Evolutionary conservation across 1,140 invertebrate genomes (phyloP).

Genomic region (Rhizoglyphus robini): DNA sequence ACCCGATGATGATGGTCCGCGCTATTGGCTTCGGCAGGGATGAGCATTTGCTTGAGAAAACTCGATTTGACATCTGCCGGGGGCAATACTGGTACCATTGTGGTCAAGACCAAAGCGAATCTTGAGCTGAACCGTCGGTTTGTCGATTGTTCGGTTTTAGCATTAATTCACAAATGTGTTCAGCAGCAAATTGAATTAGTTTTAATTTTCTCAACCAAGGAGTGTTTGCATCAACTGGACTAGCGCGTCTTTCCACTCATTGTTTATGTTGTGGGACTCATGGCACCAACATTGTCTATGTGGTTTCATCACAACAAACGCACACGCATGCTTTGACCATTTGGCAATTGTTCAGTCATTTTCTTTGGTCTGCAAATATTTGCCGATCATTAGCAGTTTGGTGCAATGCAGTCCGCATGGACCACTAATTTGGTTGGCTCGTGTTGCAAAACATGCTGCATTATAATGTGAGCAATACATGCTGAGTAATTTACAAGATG

Average conservation of each 20-base stretch:
- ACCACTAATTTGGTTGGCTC: too few species aligned
- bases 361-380: constrained; percentile 1
- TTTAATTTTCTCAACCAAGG: neutral
- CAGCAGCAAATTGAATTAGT: neutral
- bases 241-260: neutral
- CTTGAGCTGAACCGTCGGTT: neutral
- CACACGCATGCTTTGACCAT: neutral
- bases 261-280: neutral
- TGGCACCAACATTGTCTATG: neutral
- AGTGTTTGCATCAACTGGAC: neutral
- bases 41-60: neutral
- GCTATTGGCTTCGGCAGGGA: neutral
- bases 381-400: constrained; percentile 4
- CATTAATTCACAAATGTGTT: neutral
- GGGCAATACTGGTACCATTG: neutral
- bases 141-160: neutral
- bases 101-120: neutral
- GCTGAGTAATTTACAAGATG: neutral
- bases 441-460: too few species aligned
- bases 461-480: neutral
- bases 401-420: neutral
- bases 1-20: neutral
- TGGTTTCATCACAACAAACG: neutral
- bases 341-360: neutral
- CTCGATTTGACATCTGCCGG: constrained; percentile 6